Base-by-base conservation (phyloP, 2,113 vertebrate species). In the Mirza zaza region DNA sequence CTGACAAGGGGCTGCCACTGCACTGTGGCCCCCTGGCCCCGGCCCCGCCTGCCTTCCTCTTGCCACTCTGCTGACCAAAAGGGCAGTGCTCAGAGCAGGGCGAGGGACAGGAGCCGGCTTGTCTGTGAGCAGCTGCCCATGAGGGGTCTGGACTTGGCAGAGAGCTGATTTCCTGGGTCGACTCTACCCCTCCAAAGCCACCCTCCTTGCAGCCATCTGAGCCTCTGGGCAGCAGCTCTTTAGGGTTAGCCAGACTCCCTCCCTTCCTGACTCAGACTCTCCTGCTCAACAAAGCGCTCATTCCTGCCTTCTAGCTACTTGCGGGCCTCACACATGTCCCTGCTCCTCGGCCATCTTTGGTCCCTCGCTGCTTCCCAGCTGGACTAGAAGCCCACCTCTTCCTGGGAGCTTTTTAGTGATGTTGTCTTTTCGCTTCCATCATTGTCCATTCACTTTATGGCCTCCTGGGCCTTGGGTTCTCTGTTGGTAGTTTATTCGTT, bases 341-440 rank as follows among this genome's bases (percentile, higher is more conserved):
- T 1, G 0, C 4, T 71, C 25, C 29, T 90, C 57, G 52, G 15
- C 29, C 14, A 20, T 52, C 11, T 50, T 59, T 55, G 32, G 48
- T 36, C 9, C 9, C 52, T 90, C 0, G 0, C 23, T 61, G 21
- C 29, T 91, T 91, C 39, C n/a, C 42, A 84, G 42, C 17, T 8
- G 59, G 20, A 15, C 63, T 3, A 27, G 93, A 90, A 76, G 32
- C 39, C 15, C 8, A 29, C 32, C 11, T 42, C 29, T 81, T 94
- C 63, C 81, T 90, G 90, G 80, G 42, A 92, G 27, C 14, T 68
- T 83, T 77, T 87, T 73, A 65, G 61, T 87, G 52, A 80, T 88
- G 67, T 14, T 25, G 18, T 63, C 57, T 90, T 86, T 76, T 8
- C 23, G 52, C 34, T 71, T 45, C 87, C 2, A 4, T 17, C 42